Evolutionary conservation across 2,797 vertebrate genomes (phyloP), one percentile per base, ranked within the genome.

Genomic region (Nyctalus aviator): DNA sequence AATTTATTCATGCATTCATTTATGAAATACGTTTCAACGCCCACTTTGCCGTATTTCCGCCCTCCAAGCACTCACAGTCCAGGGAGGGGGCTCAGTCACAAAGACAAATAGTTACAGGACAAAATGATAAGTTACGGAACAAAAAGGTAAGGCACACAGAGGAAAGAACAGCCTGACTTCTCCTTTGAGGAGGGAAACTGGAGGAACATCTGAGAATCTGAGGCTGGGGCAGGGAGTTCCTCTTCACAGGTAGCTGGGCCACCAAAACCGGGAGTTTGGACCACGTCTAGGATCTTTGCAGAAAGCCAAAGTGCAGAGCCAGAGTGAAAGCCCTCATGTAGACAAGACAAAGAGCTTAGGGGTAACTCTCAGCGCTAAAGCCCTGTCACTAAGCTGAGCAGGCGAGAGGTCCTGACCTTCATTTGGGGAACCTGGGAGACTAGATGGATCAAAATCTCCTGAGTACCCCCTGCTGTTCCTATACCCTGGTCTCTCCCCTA

Each of bases 1-100:
- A 66, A 95, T 79, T 79, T 88, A 88, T 96, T 91, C 90, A 90
- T 59, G 71, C 62, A 86, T 72, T 82, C 81, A 71, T 84, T 94
- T 92, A 68, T 41, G 82, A 93, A 90, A 77, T 69, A 82, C 35
- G 27, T 93, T 84, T 96, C 32, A 57, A 93, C 64, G 88, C 62
- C 27, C 76, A 72, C 41, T 48, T 69, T 93, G 25, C 27, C 18
- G 5, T 79, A 84, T 32, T 84, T 93, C 41, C 78, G 25, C 78
- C 93, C 76, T 97, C 72, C 35, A 35, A 71, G 62, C 48, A 18
- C n/a, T 93, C 78, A 76, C 48, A 23, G 76, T 57, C 21, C 91
- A 18, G 76, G 72, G 90, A 79, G n/a, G 32, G 53, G 48, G 41
- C 23, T 88, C 50, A 37, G 20, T 68, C 59, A 62, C 37, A 17